Base-by-base conservation (phyloP, 2,888 invertebrate species). In the Carcina quercana region DNA sequence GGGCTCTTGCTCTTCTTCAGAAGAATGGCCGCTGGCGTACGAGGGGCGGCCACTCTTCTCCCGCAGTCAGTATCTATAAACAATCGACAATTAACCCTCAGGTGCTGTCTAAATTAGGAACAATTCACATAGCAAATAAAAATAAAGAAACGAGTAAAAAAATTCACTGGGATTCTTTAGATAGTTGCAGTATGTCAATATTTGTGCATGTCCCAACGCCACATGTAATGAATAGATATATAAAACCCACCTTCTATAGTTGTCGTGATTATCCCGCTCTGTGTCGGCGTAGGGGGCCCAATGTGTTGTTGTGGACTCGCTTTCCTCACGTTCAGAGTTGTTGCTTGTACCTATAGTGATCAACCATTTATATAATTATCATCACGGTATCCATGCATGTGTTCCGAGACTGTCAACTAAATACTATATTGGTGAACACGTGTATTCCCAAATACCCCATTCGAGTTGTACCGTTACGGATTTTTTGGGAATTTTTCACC, bases 41-140 rank as follows among this genome's bases (percentile, higher is more conserved):
- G 64, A 53, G 10, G 69, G 50, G 50, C 68, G 69, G 52, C 66
- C 82, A 82, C 65, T 71, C 78, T 78, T 75, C 65, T 72, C 69
- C 62, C 67, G 58, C 64, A 73, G 80, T 83, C 82, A 83, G 80
- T 83, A 83, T 52, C 82, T 83, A 53, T 1, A 17, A 12, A 37
- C 15, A 26, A n/a, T n/a, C n/a, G n/a, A n/a, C 8, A 20, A 3
- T n/a, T 20, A n/a, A 4, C 3, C n/a, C 8, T 20, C 8, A 3
- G 8, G 20, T 20, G 3, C 6, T n/a, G 20, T 19, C 1, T 7
- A 19, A n/a, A n/a, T n/a, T n/a, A n/a, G n/a, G n/a, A n/a, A 19
- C 1, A 8, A 8, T 19, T 19, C 2, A 19, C 1, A 7, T 19
- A 19, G 19, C 7, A 19, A 7, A 19, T n/a, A n/a, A n/a, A n/a